phyloP scores from a whole-genome alignment of 2,113 vertebrate genomes.

The Hemicordylus capensis region DNA sequence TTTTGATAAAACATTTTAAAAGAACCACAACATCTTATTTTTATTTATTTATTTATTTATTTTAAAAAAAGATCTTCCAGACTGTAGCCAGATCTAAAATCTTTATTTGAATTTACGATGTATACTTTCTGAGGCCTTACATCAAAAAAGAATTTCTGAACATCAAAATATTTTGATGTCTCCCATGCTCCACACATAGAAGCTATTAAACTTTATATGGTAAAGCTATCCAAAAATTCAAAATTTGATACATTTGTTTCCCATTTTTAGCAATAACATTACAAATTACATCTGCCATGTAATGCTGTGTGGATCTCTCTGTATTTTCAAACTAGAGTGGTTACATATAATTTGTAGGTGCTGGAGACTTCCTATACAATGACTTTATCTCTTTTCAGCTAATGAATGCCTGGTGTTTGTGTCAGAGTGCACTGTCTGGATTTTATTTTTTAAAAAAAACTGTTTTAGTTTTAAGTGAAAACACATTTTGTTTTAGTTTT shows the following conservation, averaged over 20 bases:
- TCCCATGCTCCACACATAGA: neutral
- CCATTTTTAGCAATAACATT: neutral
- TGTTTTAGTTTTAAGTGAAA: constrained; percentile 42
- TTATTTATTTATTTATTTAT: too few relatives aligned
- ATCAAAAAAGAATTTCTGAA: neutral
- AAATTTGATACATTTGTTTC: neutral
- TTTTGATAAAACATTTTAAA: too few relatives aligned
- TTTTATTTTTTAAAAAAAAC: constrained; percentile 43
- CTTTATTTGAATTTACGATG: neutral
- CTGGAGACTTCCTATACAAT: neutral
- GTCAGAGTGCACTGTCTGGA: neutral
- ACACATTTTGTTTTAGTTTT: constrained; percentile 15
- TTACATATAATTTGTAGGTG: neutral
- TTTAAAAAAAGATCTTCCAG: neutral
- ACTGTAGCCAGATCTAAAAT: neutral
- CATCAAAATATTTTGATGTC: neutral
- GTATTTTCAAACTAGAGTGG: neutral
- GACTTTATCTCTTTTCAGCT: constrained; percentile 26
- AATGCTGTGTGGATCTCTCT: neutral
- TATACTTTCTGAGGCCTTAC: neutral
- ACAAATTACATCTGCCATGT: too few relatives aligned
- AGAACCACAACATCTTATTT: too few relatives aligned
- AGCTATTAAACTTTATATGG: neutral
- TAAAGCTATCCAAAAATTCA: neutral
- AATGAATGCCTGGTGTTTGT: constrained; percentile 29